phyloP scores from a whole-genome alignment of 2,888 invertebrate genomes.

The Melipona bicolor region DNA sequence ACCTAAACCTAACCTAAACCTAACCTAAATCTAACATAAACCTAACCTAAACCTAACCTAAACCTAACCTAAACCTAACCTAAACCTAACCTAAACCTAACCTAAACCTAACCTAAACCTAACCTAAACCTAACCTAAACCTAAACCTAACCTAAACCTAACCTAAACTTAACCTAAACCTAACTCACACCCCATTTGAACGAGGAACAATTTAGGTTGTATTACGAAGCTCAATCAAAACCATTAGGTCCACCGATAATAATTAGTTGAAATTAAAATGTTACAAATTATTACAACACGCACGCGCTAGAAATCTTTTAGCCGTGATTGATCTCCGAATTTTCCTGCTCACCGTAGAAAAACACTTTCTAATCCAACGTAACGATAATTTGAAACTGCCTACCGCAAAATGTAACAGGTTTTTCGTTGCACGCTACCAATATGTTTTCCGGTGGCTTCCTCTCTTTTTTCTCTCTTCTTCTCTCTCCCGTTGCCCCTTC shows the following conservation, averaged over 20 bases:
- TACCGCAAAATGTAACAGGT: background rate
- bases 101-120: no score
- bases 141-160: no score
- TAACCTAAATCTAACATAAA: no score
- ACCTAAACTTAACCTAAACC: no score
- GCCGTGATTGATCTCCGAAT: background rate
- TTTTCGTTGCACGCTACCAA: constrained; percentile 31
- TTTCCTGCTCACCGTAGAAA: background rate
- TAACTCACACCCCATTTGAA: background rate
- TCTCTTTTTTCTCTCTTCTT: background rate
- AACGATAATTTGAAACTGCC: background rate
- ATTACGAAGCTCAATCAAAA: no score
- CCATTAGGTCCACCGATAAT: no score
- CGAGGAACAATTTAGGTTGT: no score
- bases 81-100: no score
- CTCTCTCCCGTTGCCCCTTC: constrained; percentile 26
- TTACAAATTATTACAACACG: background rate
- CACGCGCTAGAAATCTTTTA: background rate
- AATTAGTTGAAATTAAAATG: background rate
- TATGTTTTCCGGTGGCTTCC: constrained; percentile 51
- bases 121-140: no score
- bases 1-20: no score
- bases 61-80: no score
- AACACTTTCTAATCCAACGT: background rate
- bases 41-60: no score